phyloP scores from a whole-genome alignment of 23 tunicate genomes.

The Diplosoma virens region DNA sequence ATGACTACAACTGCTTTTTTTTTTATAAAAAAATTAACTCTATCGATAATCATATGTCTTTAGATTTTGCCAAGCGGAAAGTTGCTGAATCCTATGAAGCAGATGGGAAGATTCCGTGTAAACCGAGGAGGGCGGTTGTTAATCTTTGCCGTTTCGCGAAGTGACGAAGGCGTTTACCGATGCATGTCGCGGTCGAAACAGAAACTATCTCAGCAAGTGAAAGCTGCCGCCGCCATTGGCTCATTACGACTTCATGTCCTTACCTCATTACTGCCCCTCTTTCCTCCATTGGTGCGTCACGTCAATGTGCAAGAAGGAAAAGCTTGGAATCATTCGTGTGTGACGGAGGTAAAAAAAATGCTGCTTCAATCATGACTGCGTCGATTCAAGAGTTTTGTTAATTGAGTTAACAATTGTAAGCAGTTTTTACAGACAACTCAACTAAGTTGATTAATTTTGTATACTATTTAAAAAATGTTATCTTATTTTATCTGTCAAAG shows the following conservation, averaged over 20 bases:
- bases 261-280: neutral
- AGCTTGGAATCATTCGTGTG: neutral
- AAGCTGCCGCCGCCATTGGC: conserved; percentile 31
- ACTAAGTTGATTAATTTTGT: no score
- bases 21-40: no score
- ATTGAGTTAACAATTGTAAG: no score
- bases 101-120: conserved; percentile 6
- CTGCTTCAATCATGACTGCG: neutral
- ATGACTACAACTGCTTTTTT: no score
- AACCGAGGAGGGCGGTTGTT: conserved; percentile 35
- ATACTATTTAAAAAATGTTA: no score
- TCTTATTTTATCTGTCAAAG: no score
- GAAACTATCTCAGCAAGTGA: neutral
- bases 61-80: conserved; percentile 46
- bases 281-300: neutral
- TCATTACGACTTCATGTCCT: conserved; percentile 30
- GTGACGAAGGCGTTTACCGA: conserved; percentile 48
- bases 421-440: no score
- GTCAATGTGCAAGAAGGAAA: neutral
- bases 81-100: neutral
- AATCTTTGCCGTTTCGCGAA: neutral
- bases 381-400: no score
- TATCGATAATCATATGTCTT: no score
- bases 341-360: neutral
- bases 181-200: conserved; percentile 37